Base-by-base conservation (phyloP, 2,797 vertebrate genomes). In the Gallirallus australis region DNA sequence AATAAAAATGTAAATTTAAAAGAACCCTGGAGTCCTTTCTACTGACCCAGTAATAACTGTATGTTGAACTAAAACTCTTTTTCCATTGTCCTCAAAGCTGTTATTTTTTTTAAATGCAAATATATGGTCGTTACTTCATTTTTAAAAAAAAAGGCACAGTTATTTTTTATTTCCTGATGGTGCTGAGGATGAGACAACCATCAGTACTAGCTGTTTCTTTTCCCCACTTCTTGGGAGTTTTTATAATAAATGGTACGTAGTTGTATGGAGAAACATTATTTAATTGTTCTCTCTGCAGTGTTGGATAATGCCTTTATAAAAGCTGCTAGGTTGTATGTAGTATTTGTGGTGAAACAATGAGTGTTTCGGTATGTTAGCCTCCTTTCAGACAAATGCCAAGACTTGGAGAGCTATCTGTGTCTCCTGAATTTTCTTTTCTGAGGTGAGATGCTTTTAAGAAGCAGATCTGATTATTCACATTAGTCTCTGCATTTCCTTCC, bases 401-500 rank as follows among this genome's bases (percentile, higher is more conserved):
- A 75, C 71, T 52, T 87, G 40, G 35, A 89, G 75, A 87, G 64
- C 64, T 92, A 5, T 77, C 56, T 0, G 1, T 80, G 53, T 84
- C 53, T 71, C 21, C 37, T 87, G 83, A 80, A 45, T 71, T 95
- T 75, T 11, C 15, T 75, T 95, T 75, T 80, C 24, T 59, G 39
- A 89, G 92, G 33, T 73, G 30, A 71, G 81, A 63, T 68, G 76
- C 84, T 35, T 89, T 65, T 69, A 82, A 86, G 83, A 93, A 59
- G n/a, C 81, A 59, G 80, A 54, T 80, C 45, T 42, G 60, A 73
- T 83, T 94, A 50, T 94, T 96, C 76, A 53, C 70, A 18, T 59
- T 71, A 50, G 68, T 82, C 50, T 93, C 37, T 42, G 50, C 31
- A 48, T 91, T 95, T 90, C 64, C 90, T 91, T 95, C 96, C 83